Conservation (phyloP, 2,888 invertebrate species). For the Leuctra nigra region DNA sequence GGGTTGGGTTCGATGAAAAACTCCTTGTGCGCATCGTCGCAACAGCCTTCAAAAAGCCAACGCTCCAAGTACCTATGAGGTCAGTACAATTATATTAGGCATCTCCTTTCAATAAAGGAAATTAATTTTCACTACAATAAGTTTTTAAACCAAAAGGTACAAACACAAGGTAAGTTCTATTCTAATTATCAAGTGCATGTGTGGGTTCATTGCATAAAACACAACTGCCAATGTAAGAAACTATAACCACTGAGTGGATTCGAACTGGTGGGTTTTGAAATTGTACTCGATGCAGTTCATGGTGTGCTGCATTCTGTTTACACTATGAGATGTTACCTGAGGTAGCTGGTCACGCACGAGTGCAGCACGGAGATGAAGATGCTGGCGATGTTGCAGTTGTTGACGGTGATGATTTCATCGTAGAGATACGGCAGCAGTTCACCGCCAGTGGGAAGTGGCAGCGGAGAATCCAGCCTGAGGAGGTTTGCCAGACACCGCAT, state of each 20-base stretch:
- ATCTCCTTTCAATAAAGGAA: no score
- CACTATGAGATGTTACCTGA: constrained; percentile 42
- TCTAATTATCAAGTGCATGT: no score
- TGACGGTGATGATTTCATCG: constrained; percentile 52
- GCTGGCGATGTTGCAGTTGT: constrained; percentile 41
- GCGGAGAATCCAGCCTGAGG: constrained; percentile 45
- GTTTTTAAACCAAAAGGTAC: no score
- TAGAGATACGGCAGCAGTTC: constrained; percentile 59
- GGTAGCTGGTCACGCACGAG: constrained; percentile 52
- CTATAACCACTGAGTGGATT: no score
- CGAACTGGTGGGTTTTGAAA: no score
- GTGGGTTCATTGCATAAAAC: no score
- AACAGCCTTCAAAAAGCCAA: constrained; percentile 60
- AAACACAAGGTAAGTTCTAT: no score
- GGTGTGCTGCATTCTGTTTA: not conserved
- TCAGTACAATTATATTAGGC: no score
- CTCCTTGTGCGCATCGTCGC: constrained; percentile 75
- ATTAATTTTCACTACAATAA: no score
- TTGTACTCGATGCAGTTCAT: no score
- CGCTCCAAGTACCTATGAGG: constrained; percentile 67
- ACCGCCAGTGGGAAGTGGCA: constrained; percentile 42
- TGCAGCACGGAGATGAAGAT: constrained; percentile 51
- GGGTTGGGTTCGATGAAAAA: constrained; percentile 71
- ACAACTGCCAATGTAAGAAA: no score
- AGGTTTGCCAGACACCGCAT: constrained; percentile 49